Conservation (phyloP, 1,140 invertebrate species). For the Drosophila sp. region DNA sequence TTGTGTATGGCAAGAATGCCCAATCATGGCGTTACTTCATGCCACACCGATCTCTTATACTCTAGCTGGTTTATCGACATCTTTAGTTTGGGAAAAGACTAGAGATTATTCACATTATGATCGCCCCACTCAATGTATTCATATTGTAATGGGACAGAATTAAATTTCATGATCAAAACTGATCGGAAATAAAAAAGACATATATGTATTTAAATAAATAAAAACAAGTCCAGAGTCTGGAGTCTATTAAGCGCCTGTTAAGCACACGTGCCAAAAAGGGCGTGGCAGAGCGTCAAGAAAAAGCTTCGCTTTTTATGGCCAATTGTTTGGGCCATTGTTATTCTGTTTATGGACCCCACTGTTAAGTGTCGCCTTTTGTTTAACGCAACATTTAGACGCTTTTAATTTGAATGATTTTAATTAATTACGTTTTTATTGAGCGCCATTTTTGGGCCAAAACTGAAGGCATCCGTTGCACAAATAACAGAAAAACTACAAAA, state of each 20-base stretch:
- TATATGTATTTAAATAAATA: slow-evolving; percentile 5
- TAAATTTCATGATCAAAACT: slow-evolving; percentile 31
- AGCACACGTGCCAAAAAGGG: slow-evolving; percentile 46
- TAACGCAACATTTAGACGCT: slow-evolving; percentile 35
- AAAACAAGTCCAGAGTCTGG: slow-evolving; percentile 8
- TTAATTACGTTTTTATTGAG: slow-evolving; percentile 40
- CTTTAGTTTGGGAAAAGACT: slow-evolving; percentile 7
- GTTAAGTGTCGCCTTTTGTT: slow-evolving; percentile 40
- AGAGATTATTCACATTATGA: slow-evolving; percentile 19
- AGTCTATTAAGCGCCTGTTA: slow-evolving; percentile 33
- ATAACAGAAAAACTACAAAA: slow-evolving; percentile 16
- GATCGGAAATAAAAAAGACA: slow-evolving; percentile 22
- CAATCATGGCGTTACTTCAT: slow-evolving; percentile 30
- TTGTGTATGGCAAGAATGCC: slow-evolving; percentile 33
- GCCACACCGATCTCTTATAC: slow-evolving; percentile 11
- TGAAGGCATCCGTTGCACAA: slow-evolving; percentile 41
- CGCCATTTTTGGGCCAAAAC: slow-evolving; percentile 26
- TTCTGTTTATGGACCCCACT: slow-evolving; percentile 14
- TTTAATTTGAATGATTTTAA: slow-evolving; percentile 28
- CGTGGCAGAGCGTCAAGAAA: slow-evolving; percentile 30
- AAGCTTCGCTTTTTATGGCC: slow-evolving; percentile 38
- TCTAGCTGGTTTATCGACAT: neutral
- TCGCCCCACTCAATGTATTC: slow-evolving; percentile 30
- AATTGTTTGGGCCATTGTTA: slow-evolving; percentile 39
- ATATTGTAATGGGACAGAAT: slow-evolving; percentile 33